Conservation (phyloP, 1,140 invertebrate species). For the Riptortus pedestris region DNA sequence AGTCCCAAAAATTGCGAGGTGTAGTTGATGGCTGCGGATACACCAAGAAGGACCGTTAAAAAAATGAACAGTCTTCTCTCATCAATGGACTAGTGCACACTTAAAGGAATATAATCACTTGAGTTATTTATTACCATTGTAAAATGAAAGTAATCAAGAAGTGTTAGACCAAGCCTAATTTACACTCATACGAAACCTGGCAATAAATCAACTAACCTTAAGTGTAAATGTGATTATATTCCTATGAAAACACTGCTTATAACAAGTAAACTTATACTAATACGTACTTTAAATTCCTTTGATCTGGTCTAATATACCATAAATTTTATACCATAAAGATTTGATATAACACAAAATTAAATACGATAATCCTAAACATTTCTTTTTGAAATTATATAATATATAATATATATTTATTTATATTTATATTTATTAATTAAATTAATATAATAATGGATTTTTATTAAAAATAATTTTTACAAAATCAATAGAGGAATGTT, state of each 20-base stretch:
- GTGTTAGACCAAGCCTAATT: neutral
- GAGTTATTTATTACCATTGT: neutral
- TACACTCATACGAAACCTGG: neutral
- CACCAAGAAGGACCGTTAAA: constrained; percentile 9
- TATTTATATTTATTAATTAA: constrained; percentile 24
- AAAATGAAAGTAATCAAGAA: constrained; percentile 18
- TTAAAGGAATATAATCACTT: constrained; percentile 28
- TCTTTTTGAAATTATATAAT: constrained; percentile 30
- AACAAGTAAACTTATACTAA: constrained; percentile 28
- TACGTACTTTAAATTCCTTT: constrained; percentile 25
- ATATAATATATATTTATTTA: constrained; percentile 26
- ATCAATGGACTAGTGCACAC: constrained; percentile 31
- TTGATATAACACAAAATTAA: constrained; percentile 32
- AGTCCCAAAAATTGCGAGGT: constrained; percentile 28
- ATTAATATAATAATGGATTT: constrained; percentile 25
- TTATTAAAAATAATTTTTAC: constrained; percentile 25
- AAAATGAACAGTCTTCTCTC: constrained; percentile 31
- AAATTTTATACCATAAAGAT: constrained; percentile 29
- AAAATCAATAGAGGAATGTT: constrained; percentile 24
- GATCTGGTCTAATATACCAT: constrained; percentile 26
- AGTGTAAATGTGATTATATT: constrained; percentile 27
- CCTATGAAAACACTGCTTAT: constrained; percentile 29
- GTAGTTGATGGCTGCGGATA: constrained; percentile 25
- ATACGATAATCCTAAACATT: constrained; percentile 30
- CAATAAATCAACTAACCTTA: constrained; percentile 23